Base-by-base conservation (phyloP, 2,888 invertebrate genomes). In the Zygaena filipendulae region DNA sequence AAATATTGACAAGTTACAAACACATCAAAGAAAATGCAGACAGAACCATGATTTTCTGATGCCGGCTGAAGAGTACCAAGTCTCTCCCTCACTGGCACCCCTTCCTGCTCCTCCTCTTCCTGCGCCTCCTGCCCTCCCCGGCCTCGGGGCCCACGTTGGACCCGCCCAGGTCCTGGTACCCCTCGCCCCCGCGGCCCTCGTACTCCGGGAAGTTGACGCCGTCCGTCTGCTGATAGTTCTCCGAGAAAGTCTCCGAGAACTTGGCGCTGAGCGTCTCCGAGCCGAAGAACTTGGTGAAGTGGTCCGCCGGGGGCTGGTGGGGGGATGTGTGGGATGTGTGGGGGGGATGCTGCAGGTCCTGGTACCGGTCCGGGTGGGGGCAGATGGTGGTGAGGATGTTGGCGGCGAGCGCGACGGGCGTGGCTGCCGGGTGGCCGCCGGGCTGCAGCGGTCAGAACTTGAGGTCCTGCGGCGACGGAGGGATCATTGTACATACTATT, bases 371-470 rank as follows among this genome's bases (percentile, higher is more conserved):
- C 21, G 44, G 52, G 20, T 60, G 59, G 0, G 77, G 68, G 59
- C 70, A 79, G 18, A 80, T 59, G 0, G 68, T 62, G 52, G 61
- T 66, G 1, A 80, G 33, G 0, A 80, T 69, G 52, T 74, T 77
- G 33, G 69, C 60, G 27, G 79, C 80, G 35, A 79, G 47, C 38
- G 70, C 49, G 38, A 62, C 69, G 32, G 75, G 72, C 36, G 69
- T 54, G 55, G 69, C 52, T n/a, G n/a, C n/a, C 36, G 70, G 49
- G 43, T 72, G 60, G 10, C 61, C 59, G 58, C 62, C 64, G 58
- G 64, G 71, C 4, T 63, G 66, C 43, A 61, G 52, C 53, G 83
- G 83, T 85, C 84, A 85, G 83, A 85, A 85, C 51, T 85, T 85
- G 61, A 85, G 53, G 45, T 85, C 85, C 80, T 81, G 58, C 0